Percentiles rank a stretch among this genome's conserved stretches.
These are phyloP conservation scores for Mustelus asterias DNA, from an alignment of 2,113 vertebrate species.

Conservation along the genomic window DNA sequence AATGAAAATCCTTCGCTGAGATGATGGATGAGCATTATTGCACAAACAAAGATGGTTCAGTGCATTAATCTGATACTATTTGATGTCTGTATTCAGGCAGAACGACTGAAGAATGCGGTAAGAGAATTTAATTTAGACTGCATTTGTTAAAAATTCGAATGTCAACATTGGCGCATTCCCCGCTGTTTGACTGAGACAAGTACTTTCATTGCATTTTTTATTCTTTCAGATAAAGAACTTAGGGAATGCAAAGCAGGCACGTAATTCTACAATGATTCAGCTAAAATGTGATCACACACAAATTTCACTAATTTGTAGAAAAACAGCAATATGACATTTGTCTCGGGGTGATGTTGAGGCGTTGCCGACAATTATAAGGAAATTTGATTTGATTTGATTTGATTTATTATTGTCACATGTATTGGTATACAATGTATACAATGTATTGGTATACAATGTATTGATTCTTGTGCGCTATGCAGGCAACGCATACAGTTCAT, in stretches of 20 bases:
- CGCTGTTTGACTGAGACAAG: neutral
- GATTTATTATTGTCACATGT: too few species aligned
- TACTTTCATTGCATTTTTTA: too few species aligned
- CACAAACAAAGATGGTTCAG: neutral
- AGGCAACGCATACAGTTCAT: too few species aligned
- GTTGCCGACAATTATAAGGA: neutral
- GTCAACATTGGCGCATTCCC: neutral
- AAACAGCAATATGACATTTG: neutral
- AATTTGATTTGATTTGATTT: neutral
- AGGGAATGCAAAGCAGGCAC: neutral
- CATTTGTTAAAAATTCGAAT: neutral
- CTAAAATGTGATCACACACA: neutral
- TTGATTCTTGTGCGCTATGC: too few species aligned
- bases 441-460: too few species aligned
- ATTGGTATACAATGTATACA: too few species aligned
- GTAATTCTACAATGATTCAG: neutral
- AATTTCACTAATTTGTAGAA: neutral
- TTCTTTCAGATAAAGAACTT: neutral
- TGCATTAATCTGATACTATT: neutral
- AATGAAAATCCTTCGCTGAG: neutral
- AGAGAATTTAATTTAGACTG: neutral
- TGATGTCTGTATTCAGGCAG: neutral
- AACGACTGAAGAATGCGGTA: neutral
- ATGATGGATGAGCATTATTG: neutral
- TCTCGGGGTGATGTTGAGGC: neutral